A percentile compares a stretch with the other conserved stretches of the same genome.
phyloP scores from a whole-genome alignment of 2,888 invertebrate genomes.

The Harmothoe impar region DNA sequence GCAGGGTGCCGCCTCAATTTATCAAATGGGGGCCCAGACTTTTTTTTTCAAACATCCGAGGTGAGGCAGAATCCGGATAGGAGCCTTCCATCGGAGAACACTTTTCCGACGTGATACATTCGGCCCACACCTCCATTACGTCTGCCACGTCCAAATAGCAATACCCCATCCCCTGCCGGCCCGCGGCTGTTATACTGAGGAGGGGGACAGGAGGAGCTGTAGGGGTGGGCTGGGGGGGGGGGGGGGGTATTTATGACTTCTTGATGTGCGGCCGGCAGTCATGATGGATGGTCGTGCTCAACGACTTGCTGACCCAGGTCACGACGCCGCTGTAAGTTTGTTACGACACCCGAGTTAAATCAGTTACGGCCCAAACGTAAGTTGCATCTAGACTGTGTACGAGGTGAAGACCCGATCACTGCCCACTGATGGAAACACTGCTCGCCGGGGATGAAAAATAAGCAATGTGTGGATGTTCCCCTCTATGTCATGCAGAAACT shows the following conservation, averaged over 20 bases:
- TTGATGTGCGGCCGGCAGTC: neutral
- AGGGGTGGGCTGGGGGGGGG: neutral
- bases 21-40: neutral
- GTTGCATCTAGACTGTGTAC: neutral
- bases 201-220: too few relatives aligned
- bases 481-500: too few relatives aligned
- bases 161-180: neutral
- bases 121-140: neutral
- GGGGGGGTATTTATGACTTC: neutral
- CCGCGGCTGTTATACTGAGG: neutral
- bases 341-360: neutral
- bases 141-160: constrained; percentile 13
- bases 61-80: neutral
- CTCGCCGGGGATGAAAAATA: neutral
- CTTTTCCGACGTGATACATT: neutral
- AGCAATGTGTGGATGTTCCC: neutral
- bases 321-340: constrained; percentile 18
- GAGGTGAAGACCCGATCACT: neutral
- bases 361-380: constrained; percentile 15
- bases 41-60: constrained; percentile 19
- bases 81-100: neutral
- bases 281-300: neutral
- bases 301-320: constrained; percentile 2
- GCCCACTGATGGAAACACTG: neutral
- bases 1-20: neutral